phyloP scores from a whole-genome alignment of 2,797 vertebrate species.

The Manis pentadactyla region DNA sequence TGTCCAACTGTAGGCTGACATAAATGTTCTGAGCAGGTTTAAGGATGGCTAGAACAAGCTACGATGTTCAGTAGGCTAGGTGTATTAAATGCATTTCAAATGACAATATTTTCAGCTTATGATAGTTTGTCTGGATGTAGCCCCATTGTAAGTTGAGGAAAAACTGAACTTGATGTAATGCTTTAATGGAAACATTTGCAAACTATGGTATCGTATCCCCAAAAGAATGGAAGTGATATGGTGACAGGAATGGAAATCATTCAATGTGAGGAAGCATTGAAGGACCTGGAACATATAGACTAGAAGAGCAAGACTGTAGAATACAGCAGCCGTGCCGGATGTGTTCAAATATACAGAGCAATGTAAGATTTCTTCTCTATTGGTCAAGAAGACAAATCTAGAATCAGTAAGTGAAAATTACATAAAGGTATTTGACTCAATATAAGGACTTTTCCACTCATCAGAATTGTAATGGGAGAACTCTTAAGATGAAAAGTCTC shows the following conservation, averaged over 20 bases:
- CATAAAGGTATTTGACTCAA: neutral
- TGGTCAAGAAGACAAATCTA: neutral
- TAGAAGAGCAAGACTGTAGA: neutral
- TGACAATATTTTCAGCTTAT: neutral
- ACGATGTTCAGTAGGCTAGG: neutral
- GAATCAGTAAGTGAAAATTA: neutral
- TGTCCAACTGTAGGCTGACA: neutral
- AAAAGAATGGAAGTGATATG: neutral
- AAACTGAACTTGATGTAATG: neutral
- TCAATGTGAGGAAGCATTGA: neutral
- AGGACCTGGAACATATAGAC: too few relatives aligned
- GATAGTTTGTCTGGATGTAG: neutral
- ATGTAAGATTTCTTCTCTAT: neutral
- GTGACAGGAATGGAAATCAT: neutral
- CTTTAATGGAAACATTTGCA: neutral
- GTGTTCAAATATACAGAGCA: neutral
- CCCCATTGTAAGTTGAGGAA: neutral
- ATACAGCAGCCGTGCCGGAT: neutral
- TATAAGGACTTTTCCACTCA: neutral
- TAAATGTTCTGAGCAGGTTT: neutral
- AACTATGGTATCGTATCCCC: neutral
- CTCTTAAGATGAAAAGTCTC: neutral
- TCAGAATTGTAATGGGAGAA: neutral
- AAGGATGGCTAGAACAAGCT: neutral
- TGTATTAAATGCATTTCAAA: neutral